A percentile compares a stretch with the other conserved stretches of the same genome.
These are phyloP conservation scores for Neoitamus cyanurus DNA, from an alignment of 2,888 invertebrate genomes.

Conservation along the genomic window DNA sequence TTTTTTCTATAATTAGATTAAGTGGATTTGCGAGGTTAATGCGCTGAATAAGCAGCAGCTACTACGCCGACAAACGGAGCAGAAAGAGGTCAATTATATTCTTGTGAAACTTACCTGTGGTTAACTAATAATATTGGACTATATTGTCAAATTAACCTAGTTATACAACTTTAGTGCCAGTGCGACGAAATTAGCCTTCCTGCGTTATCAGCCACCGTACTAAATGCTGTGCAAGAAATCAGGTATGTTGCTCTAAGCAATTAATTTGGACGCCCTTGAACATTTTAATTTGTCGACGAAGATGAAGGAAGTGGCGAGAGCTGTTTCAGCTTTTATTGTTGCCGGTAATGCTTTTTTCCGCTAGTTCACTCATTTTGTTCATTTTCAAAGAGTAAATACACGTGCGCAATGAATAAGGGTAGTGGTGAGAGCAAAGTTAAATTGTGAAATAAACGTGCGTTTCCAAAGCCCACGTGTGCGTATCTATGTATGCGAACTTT, in stretches of 20 bases:
- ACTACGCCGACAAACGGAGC: neutral
- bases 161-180: neutral
- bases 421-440: slow-evolving; percentile 37
- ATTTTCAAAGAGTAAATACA: slow-evolving; percentile 27
- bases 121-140: neutral
- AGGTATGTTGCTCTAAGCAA: slow-evolving; percentile 22
- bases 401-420: slow-evolving; percentile 36
- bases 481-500: slow-evolving; percentile 36
- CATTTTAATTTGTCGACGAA: neutral
- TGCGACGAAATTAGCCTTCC: neutral
- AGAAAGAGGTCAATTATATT: slow-evolving; percentile 20
- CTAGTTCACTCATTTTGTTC: neutral
- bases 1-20: slow-evolving; percentile 21
- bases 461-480: slow-evolving; percentile 42
- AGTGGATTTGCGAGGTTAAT: slow-evolving; percentile 17
- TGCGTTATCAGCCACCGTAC: neutral
- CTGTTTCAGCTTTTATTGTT: slow-evolving; percentile 23
- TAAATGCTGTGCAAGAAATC: slow-evolving; percentile 29
- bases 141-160: neutral
- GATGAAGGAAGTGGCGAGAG: neutral
- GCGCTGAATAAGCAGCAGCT: neutral
- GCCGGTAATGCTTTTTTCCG: neutral
- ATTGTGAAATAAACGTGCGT: slow-evolving; percentile 44
- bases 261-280: neutral
- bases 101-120: slow-evolving; percentile 13